Evolutionary conservation across 2,113 vertebrate species (phyloP).

Genomic region (Myanophis thanlyinensis): DNA sequence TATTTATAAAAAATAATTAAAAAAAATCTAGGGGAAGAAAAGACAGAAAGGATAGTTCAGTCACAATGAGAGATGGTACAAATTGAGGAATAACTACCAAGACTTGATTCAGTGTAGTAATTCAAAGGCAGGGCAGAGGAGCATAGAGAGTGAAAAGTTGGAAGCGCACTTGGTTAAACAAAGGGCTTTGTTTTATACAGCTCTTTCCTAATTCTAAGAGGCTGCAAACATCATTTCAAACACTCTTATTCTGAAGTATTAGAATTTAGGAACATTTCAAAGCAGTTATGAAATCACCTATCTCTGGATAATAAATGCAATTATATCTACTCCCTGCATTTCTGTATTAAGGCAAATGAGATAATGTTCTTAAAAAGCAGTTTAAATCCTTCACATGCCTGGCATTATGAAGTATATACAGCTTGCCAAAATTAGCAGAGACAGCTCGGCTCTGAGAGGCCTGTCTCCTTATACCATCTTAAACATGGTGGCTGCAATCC

Average conservation of each 20-base stretch:
- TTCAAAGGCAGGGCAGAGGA: neutral
- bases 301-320: conserved; percentile 4
- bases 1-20: neutral
- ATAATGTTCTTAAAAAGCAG: neutral
- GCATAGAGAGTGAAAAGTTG: neutral
- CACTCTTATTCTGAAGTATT: neutral
- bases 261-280: neutral
- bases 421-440: conserved; percentile 6
- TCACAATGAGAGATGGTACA: neutral
- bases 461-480: conserved; percentile 25
- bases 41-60: neutral
- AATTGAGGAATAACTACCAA: neutral
- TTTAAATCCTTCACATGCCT: conserved; percentile 19
- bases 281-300: neutral
- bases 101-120: neutral
- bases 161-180: neutral
- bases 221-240: neutral
- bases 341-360: conserved; percentile 14
- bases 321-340: conserved; percentile 1
- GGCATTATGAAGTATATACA: neutral
- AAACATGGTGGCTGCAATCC: conserved; percentile 11
- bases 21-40: neutral
- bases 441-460: neutral
- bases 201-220: neutral
- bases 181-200: neutral